Conservation (phyloP, 2,113 vertebrate species). For the Plecturocebus donacophilus region DNA sequence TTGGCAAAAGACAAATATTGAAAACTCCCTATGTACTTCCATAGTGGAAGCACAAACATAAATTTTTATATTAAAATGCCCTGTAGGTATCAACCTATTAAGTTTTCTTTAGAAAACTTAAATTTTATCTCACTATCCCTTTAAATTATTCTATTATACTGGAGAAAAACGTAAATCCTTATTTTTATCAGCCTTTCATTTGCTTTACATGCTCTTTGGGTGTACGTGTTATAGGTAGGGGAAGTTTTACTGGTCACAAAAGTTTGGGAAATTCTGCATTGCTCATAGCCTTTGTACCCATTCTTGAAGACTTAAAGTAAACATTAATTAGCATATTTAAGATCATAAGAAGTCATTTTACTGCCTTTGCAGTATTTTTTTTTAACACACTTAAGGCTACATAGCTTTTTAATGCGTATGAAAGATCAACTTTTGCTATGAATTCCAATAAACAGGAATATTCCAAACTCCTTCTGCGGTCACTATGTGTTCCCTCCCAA, state of each 20-base stretch:
- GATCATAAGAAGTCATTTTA: background rate
- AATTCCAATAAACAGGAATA: background rate
- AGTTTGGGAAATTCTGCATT: background rate
- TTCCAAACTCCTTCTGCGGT: background rate
- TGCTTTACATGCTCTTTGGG: background rate
- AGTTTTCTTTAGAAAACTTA: background rate
- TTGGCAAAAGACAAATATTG: background rate
- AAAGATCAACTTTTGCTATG: background rate
- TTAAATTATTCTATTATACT: background rate
- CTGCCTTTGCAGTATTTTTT: background rate
- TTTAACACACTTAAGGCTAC: background rate
- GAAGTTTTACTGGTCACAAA: background rate
- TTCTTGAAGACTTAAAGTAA: background rate
- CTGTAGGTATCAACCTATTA: background rate
- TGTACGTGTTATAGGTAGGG: background rate
- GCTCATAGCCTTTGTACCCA: background rate
- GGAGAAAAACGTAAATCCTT: background rate
- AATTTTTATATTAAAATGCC: background rate
- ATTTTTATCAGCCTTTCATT: background rate
- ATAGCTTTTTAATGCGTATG: background rate
- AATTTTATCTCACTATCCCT: background rate
- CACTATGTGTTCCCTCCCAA: rapidly evolving
- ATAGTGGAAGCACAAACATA: background rate
- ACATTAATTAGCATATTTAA: background rate
- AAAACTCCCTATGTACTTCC: background rate